Percentiles rank a stretch among this genome's conserved stretches.
Evolutionary conservation across 2,888 invertebrate species (phyloP).

Genomic region (Cheilosia scutellata): DNA sequence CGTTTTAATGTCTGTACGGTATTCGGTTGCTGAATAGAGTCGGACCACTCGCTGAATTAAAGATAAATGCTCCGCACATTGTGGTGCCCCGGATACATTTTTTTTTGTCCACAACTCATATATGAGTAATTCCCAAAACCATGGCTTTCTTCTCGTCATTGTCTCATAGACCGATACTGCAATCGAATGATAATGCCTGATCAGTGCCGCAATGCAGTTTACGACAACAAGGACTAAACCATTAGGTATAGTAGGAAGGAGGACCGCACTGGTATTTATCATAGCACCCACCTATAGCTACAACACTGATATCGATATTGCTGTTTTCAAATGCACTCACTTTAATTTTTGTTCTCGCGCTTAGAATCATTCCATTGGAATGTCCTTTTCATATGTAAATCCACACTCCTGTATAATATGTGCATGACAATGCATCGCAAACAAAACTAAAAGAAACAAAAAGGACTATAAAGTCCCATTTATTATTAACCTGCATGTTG

Average conservation of each 20-base stretch:
- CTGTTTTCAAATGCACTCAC: constrained; percentile 31
- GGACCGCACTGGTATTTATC: neutral
- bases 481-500: constrained; percentile 54
- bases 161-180: constrained; percentile 22
- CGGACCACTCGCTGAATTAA: constrained; percentile 31
- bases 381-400: constrained; percentile 61
- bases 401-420: neutral
- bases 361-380: neutral
- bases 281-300: neutral
- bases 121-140: constrained; percentile 13
- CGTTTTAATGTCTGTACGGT: constrained; percentile 8
- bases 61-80: constrained; percentile 44
- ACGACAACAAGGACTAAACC: neutral
- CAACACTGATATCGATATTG: constrained; percentile 48
- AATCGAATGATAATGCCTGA: constrained; percentile 30
- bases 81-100: neutral
- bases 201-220: constrained; percentile 19
- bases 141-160: constrained; percentile 36
- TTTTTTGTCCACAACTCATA: constrained; percentile 29
- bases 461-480: constrained; percentile 43
- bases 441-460: constrained; percentile 6
- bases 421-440: neutral
- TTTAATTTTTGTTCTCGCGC: constrained; percentile 1
- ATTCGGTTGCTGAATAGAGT: constrained; percentile 8
- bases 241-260: neutral